Evolutionary conservation across 2,113 vertebrate genomes (phyloP), one percentile per base, ranked within the genome.

Genomic region (Carassius gibelio): DNA sequence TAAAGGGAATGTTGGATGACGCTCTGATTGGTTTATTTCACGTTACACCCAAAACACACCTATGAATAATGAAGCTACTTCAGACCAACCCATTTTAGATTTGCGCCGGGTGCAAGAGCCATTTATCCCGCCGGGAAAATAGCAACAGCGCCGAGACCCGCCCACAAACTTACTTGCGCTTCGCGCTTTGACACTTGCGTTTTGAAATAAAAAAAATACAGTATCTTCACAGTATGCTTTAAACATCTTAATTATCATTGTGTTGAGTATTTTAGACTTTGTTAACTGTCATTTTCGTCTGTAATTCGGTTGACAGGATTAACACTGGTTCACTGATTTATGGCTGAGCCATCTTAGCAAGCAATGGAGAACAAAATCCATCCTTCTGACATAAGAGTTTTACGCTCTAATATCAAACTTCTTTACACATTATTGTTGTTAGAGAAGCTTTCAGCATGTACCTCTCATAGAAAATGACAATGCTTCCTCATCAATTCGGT

Each of bases 361-460:
- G 42, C 42, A 74, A 48, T 48, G 11, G 71, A 74, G 71, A 74
- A 48, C 71, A 6, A 74, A 74, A 74, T 74, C 71, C 71, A 48
- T 74, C 38, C 71, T 48, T 48, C 48, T n/a, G 61, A 42, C 38
- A 45, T 45, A 21, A 69, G 15, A 38, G 15, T 69, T 38, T 83
- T 83, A 38, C 10, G 0, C 68, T 17, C 68, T 64, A 76, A 42
- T 84, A 55, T n/a, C 38, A 64, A 76, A 64, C 17, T 30, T 84
- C 15, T 75, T 45, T 75, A 19, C 59, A 75, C 26, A 19, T 62
- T 42, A 64, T 50, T 38, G n/a, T 48, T 17, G 0, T 34, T 57
- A 52, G 21, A 19, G 17, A 77, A 77, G 50, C 45, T 57, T 74
- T 74, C 9, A 6, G 42, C 42, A 5, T 74, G 71, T 26, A 34